Evolutionary conservation across 2,888 invertebrate genomes (phyloP).

Genomic region (Drosophila conformis): DNA sequence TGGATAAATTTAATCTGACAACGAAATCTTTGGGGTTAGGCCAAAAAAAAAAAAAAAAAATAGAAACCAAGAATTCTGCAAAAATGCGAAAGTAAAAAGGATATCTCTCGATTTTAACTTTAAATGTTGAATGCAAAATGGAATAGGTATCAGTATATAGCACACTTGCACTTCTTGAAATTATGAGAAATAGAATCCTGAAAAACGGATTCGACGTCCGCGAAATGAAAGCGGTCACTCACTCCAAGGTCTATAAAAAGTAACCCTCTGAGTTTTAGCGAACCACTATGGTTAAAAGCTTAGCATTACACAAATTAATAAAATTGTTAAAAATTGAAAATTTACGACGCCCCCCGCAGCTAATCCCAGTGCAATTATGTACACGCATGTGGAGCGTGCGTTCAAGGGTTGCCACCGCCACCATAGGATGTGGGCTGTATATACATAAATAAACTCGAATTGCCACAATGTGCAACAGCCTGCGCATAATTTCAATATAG

Average conservation of each 20-base stretch:
- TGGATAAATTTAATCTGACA: background rate
- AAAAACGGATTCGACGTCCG: background rate
- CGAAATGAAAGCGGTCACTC: background rate
- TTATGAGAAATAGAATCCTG: background rate
- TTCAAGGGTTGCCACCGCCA: conserved; percentile 3
- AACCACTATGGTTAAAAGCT: background rate
- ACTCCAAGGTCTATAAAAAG: background rate
- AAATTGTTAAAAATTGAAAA: conserved; percentile 13
- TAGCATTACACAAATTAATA: conserved; percentile 10
- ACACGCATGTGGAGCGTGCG: conserved; percentile 10
- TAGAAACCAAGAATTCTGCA: background rate
- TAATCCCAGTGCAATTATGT: conserved; percentile 16
- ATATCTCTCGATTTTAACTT: background rate
- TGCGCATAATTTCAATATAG: conserved; percentile 59
- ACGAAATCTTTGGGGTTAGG: background rate
- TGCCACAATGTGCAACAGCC: conserved; percentile 60
- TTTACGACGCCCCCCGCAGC: background rate
- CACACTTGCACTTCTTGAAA: background rate
- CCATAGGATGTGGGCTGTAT: background rate
- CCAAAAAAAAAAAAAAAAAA: background rate
- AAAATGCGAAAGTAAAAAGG: background rate
- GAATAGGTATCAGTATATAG: background rate
- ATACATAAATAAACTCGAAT: conserved; percentile 16
- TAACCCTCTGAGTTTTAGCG: background rate
- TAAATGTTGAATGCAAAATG: background rate